phyloP scores from a whole-genome alignment of 2,888 invertebrate genomes.

The Drosophila lutescens region DNA sequence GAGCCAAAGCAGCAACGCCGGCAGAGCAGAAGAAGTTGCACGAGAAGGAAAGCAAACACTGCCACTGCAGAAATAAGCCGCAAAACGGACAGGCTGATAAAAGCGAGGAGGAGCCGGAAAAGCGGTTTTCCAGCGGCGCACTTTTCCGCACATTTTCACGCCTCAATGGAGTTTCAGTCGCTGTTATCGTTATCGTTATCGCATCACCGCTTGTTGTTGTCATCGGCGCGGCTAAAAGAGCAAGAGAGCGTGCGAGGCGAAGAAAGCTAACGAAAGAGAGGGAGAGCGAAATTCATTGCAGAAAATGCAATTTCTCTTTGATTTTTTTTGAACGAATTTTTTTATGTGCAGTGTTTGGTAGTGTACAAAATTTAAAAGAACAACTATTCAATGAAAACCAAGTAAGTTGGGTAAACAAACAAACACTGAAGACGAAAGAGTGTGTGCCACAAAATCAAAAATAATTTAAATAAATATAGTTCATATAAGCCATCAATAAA shows the following conservation, averaged over 20 bases:
- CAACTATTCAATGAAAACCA: too few species aligned
- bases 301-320: neutral
- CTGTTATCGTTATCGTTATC: slow-evolving; percentile 45
- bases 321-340: slow-evolving; percentile 7
- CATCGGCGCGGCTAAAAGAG: slow-evolving; percentile 14
- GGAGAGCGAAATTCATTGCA: neutral
- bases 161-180: slow-evolving; percentile 77
- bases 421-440: neutral
- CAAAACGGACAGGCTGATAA: slow-evolving; percentile 1
- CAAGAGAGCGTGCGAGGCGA: slow-evolving; percentile 15
- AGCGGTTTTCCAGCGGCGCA: slow-evolving; percentile 24
- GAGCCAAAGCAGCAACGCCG: slow-evolving; percentile 1
- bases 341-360: slow-evolving; percentile 5
- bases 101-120: slow-evolving; percentile 23
- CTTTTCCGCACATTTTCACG: slow-evolving; percentile 66
- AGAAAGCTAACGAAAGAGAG: neutral
- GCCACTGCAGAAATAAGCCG: slow-evolving; percentile 4
- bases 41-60: neutral
- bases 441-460: neutral
- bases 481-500: neutral
- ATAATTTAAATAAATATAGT: neutral
- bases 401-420: neutral
- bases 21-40: slow-evolving; percentile 23
- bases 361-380: neutral
- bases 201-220: slow-evolving; percentile 32